Base-by-base conservation (phyloP, 2,888 invertebrate genomes). In the Lasioglossum villosulum region DNA sequence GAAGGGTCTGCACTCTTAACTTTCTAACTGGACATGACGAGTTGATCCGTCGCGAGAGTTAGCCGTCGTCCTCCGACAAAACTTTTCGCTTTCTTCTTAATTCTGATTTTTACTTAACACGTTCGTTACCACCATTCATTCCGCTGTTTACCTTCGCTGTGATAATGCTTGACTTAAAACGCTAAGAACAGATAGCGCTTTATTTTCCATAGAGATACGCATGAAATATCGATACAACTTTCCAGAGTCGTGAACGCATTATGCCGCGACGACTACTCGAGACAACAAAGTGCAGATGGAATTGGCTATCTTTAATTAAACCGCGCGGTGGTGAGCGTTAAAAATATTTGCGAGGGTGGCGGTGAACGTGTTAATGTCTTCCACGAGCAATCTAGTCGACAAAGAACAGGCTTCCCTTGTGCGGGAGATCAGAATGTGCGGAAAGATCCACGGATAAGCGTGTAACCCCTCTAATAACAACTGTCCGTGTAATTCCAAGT, bases 1-100 rank as follows among this genome's bases (percentile, higher is more conserved):
- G n/a, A 56, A n/a, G n/a, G n/a, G 23, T 56, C 56, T 12, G 56
- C 56, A 0, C 56, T 56, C 56, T 56, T 12, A 56, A 56, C 56
- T 56, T 56, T 56, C 56, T n/a, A 56, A 56, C 56, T 56, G 56
- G 56, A 56, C 56, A n/a, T n/a, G 56, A 56, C 56, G 56, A 56
- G 56, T 56, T n/a, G 56, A 56, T 56, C 56, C 56, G n/a, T 56
- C 56, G 56, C 56, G 12, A 23, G 56, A n/a, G n/a, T 56, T 56
- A 4, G 56, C 10, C n/a, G 56, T n/a, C 12, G n/a, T 56, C 1
- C 4, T 56, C 12, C 56, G n/a, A 2, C 0, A 8, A 52, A 23
- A 23, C 23, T 52, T 52, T 10, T n/a, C n/a, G n/a, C 56, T 12
- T 1, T 56, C 56, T 4, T 56, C n/a, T 56, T 56, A 56, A 56